phyloP scores from a whole-genome alignment of 2,888 invertebrate genomes.

The Diadromus collaris region DNA sequence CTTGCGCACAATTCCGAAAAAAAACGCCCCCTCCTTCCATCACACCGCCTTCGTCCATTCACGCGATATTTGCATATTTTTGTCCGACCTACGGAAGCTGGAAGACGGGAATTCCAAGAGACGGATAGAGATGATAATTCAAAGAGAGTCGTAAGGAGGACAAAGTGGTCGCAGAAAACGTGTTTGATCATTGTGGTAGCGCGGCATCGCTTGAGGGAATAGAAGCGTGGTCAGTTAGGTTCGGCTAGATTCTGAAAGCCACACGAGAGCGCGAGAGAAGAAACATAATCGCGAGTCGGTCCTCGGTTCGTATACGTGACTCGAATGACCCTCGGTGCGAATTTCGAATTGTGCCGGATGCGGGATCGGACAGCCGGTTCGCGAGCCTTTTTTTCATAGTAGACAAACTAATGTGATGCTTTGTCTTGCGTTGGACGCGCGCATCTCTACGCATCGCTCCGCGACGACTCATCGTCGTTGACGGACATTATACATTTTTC shows the following conservation, averaged over 20 bases:
- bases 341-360: constrained; percentile 65
- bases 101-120: neutral
- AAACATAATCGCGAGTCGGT: constrained; percentile 46
- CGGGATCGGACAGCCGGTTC: constrained; percentile 33
- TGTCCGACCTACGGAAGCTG: constrained; percentile 7
- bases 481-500: constrained; percentile 42
- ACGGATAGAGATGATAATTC: constrained; percentile 13
- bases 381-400: constrained; percentile 14
- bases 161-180: constrained; percentile 43
- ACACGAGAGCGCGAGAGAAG: constrained; percentile 33
- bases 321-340: constrained; percentile 59
- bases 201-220: constrained; percentile 21
- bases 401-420: constrained; percentile 16
- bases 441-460: constrained; percentile 13
- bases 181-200: constrained; percentile 42
- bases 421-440: constrained; percentile 19
- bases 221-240: constrained; percentile 36
- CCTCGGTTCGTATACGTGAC: constrained; percentile 64
- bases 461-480: constrained; percentile 25
- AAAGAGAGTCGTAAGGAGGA: constrained; percentile 13
- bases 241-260: constrained; percentile 25
- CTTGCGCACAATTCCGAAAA: neutral
- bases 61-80: constrained; percentile 31
- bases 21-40: no score
- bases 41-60: neutral